Conservation (phyloP, 1,140 invertebrate genomes). For the Drosophila sp. region DNA sequence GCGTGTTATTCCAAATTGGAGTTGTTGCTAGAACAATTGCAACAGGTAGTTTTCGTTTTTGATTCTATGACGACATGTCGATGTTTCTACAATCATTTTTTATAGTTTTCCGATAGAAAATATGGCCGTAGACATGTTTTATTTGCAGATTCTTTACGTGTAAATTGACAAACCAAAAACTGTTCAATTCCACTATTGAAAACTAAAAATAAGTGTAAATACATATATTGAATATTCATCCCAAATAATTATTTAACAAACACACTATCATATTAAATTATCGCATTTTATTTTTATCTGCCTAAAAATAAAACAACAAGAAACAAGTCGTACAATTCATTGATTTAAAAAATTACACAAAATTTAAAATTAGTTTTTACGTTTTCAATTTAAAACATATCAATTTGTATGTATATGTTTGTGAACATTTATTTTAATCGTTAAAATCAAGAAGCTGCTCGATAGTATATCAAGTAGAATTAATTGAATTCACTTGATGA, state of each 20-base stretch:
- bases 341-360: slow-evolving; percentile 50
- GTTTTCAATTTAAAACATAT: slow-evolving; percentile 38
- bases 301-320: slow-evolving; percentile 72
- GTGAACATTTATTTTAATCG: slow-evolving; percentile 20
- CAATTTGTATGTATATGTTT: slow-evolving; percentile 27
- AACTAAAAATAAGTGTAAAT: too few species aligned
- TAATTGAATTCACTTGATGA: slow-evolving; percentile 12
- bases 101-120: too few species aligned
- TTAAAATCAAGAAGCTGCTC: slow-evolving; percentile 58
- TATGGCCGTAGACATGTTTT: too few species aligned
- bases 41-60: too few species aligned
- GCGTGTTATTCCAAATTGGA: too few species aligned
- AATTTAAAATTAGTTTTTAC: slow-evolving; percentile 34
- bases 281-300: slow-evolving; percentile 59
- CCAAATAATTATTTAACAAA: neutral
- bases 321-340: slow-evolving; percentile 60
- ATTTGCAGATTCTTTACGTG: too few species aligned
- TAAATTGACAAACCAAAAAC: too few species aligned
- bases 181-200: too few species aligned
- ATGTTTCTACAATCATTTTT: too few species aligned
- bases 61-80: too few species aligned
- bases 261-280: slow-evolving; percentile 25
- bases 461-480: neutral
- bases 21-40: too few species aligned
- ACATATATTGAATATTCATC: neutral